Conservation (phyloP, 2,113 vertebrate genomes). For the Macrotus californicus region DNA sequence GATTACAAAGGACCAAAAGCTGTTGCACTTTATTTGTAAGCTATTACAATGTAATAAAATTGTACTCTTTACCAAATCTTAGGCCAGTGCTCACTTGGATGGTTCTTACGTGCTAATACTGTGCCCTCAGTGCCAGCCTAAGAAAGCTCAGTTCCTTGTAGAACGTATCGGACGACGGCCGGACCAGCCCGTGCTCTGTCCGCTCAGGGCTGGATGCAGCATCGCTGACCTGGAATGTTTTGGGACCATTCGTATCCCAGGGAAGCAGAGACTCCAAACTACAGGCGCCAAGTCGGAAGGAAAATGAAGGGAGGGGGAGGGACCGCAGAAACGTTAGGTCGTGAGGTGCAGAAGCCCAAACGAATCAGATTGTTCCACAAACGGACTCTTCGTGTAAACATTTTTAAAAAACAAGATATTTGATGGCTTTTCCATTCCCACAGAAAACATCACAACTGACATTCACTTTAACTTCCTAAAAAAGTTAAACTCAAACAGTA, state of each 20-base stretch:
- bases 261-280: neutral
- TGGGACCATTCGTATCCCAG: neutral
- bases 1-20: neutral
- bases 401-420: neutral
- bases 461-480: conserved; percentile 32
- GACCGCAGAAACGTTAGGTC: neutral
- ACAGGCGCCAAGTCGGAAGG: neutral
- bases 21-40: neutral
- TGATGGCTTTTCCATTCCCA: conserved; percentile 60
- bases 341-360: neutral
- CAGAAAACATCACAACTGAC: conserved; percentile 33
- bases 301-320: neutral
- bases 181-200: neutral
- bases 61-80: neutral
- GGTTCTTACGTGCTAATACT: neutral
- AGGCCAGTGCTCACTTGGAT: neutral
- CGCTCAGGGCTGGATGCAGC: neutral
- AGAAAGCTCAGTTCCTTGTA: neutral
- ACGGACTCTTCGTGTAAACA: neutral
- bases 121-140: neutral
- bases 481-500: conserved; percentile 55
- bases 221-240: neutral
- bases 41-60: neutral
- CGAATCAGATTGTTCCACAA: neutral
- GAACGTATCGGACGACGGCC: neutral